Percentiles rank a stretch among this genome's conserved stretches.
Evolutionary conservation across 2,113 vertebrate species (phyloP).

Genomic region (Trichechus manatus): DNA sequence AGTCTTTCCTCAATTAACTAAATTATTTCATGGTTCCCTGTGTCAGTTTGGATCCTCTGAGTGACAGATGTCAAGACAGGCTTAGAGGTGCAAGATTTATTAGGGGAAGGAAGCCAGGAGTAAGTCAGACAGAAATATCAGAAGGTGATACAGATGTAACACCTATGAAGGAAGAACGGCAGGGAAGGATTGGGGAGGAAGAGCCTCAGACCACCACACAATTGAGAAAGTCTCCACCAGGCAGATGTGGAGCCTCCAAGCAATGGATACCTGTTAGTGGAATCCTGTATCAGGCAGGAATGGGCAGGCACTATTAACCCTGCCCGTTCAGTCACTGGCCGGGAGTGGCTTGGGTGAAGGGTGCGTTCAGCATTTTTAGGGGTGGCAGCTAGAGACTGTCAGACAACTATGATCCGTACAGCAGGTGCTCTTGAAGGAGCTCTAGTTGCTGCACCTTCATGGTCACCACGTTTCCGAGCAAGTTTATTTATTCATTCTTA

Average conservation of each 20-base stretch:
- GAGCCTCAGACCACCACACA: background rate
- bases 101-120: background rate
- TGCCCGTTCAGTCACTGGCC: background rate
- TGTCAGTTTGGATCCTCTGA: background rate
- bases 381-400: background rate
- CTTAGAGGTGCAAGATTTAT: background rate
- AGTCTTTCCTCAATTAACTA: background rate
- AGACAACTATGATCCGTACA: background rate
- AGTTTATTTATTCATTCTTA: background rate
- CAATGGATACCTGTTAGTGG: background rate
- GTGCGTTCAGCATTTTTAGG: background rate
- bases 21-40: background rate
- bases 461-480: background rate
- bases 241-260: background rate
- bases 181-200: background rate
- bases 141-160: background rate
- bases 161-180: background rate
- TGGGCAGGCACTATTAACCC: background rate
- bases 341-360: background rate
- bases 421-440: background rate
- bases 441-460: background rate
- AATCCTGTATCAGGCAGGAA: background rate
- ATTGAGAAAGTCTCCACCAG: background rate
- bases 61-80: conserved; percentile 17
- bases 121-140: background rate